Base-by-base conservation (phyloP, 2,113 vertebrate genomes). In the Lasiurus borealis region DNA sequence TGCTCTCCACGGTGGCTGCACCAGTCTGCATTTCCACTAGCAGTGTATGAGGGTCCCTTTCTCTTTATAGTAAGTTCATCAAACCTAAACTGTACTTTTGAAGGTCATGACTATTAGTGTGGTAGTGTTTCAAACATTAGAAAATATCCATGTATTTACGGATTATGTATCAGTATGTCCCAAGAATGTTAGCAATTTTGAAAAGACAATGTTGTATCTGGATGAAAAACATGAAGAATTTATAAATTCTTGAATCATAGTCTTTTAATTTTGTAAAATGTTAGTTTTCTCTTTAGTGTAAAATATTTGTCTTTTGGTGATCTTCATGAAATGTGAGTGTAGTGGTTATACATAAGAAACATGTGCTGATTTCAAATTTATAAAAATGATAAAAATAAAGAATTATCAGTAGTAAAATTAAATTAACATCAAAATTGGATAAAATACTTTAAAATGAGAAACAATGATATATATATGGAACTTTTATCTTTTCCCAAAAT, bases 11-110 rank as follows among this genome's bases (percentile, higher is more conserved):
- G 7, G 54, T 57, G 54, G 54, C 54, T 57, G 19, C 18, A 57
- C 54, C 54, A 57, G 54, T 57, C 54, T 57, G 54, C 54, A 57
- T 57, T 57, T 18, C 54, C 54, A 57, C 54, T 19, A 57, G 54
- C 54, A 21, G 54, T 57, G 19, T 6, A 57, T 6, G 19, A 21
- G 19, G 18, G 54, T 57, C 21, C 19, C 18, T 57, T 92, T 91
- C 97, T 84, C 71, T 96, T 93, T 72, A 95, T 83, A 34, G 4
- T 11, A 96, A 88, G 6, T 93, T 97, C 40, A 95, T 92, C 94
- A 95, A 93, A 77, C 44, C 18, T 78, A 82, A 95, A 84, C 44
- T 89, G 57, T 84, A 78, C 80, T 44, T 88, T 44, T 87, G 50
- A 91, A 96, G n/a, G 50, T 95, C 85, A 44, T 91, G 10, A 34